Evolutionary conservation across 2,113 vertebrate genomes (phyloP), one percentile per base, ranked within the genome.

Genomic region (Limnothrissa miodon): DNA sequence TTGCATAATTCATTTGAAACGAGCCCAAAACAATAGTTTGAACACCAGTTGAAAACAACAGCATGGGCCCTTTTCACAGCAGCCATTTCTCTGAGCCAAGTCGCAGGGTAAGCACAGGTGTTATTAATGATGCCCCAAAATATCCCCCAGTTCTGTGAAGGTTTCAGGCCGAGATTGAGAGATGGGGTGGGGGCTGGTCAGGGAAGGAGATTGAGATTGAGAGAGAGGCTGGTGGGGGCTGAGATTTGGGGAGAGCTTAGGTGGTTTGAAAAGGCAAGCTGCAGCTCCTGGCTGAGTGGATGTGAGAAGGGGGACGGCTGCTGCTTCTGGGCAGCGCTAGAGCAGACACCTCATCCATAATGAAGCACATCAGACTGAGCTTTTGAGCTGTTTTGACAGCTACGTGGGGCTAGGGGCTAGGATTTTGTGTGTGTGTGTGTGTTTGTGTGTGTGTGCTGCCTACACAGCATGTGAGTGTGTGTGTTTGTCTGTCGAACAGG

Each of bases 291-390:
- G 59, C 59, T 29, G 59, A 66, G 59, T 25, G 59, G 25, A 29
- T 66, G 29, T 66, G 25, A n/a, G n/a, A n/a, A n/a, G n/a, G 15
- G 29, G 29, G 59, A 11, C 29, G 66, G 5, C 66, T 5, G 33
- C 66, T 36, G 10, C 66, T 74, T 36, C 33, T 29, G 29, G 66
- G 29, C 66, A 39, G 66, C 29, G 29, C 5, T 17, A 11, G 66
- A 74, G 29, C 66, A 17, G 29, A 13, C 66, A 36, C 33, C 66
- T 74, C 66, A 74, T 74, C 66, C 66, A 36, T 74, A 74, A 74
- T 74, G 66, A 74, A 74, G 33, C 33, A 33, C 11, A 4, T 17
- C 29, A 13, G 66, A 13, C 29, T 36, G 33, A 74, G 66, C 66
- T 36, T 4, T 17, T 74, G 66, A 33, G 25, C n/a, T 29, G 9